These are phyloP conservation scores for Hydra vulgaris DNA, from an alignment of 30 jellyfish, hydroid and myxozoan genomes.

Conservation along the genomic window DNA sequence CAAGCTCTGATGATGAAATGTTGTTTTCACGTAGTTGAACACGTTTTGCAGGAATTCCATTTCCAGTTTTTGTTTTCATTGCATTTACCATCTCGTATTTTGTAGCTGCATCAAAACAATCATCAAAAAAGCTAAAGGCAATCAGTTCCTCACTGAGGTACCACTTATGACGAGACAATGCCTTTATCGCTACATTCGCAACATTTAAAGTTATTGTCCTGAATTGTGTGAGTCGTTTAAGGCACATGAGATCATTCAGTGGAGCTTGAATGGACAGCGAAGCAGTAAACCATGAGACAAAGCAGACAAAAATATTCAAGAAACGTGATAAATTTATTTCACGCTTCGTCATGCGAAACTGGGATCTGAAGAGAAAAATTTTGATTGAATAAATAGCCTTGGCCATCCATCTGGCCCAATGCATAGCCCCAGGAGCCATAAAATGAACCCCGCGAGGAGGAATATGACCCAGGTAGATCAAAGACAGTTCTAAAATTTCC, in stretches of 20 bases:
- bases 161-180: background rate
- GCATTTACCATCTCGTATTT: background rate
- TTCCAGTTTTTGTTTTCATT: background rate
- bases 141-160: slow-evolving; percentile 8
- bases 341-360: background rate
- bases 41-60: background rate
- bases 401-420: background rate
- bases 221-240: background rate
- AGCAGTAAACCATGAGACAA: background rate
- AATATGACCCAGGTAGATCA: background rate
- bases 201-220: background rate
- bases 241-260: background rate
- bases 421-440: background rate
- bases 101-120: background rate
- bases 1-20: background rate
- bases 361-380: background rate
- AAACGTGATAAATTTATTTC: background rate
- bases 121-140: background rate
- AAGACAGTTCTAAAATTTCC: background rate
- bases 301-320: background rate
- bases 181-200: background rate
- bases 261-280: background rate
- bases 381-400: background rate
- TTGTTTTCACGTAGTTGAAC: background rate
- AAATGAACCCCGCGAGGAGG: background rate